Evolutionary conservation across 2,113 vertebrate species (phyloP).

Genomic region (Macquaria ambigua): DNA sequence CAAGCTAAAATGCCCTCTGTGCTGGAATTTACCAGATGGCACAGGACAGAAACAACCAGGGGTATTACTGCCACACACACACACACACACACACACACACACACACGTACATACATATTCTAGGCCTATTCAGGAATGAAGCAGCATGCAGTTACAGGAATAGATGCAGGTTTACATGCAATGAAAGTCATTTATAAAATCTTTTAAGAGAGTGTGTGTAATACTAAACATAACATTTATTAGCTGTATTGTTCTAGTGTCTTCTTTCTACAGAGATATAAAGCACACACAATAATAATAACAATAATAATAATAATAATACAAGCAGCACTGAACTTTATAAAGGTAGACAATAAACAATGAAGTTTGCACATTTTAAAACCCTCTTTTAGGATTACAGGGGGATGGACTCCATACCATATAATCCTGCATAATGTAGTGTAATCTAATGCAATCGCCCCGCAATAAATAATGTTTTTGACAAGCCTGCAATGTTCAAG

Average conservation of each 20-base stretch:
- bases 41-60: constrained; percentile 62
- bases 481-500: background rate
- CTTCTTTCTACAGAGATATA: background rate
- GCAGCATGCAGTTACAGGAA: constrained; percentile 16
- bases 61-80: constrained; percentile 50
- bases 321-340: background rate
- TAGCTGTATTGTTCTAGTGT: background rate
- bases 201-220: background rate
- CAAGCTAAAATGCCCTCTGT: constrained; percentile 70
- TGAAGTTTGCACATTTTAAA: background rate
- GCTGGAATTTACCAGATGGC: constrained; percentile 76
- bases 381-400: background rate
- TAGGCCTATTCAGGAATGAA: constrained; percentile 27
- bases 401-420: background rate
- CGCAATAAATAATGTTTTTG: background rate
- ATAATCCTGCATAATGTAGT: background rate
- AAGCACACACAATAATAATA: constrained; percentile 6
- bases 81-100: constrained; percentile 26
- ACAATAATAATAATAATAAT: background rate
- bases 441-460: background rate
- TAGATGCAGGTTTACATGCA: constrained; percentile 25
- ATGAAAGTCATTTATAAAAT: background rate
- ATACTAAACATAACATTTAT: background rate
- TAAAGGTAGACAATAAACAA: background rate
- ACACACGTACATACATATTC: constrained; percentile 22